Evolutionary conservation across 2,797 vertebrate genomes (phyloP), one percentile per base, ranked within the genome.

Genomic region (Molothrus ater): DNA sequence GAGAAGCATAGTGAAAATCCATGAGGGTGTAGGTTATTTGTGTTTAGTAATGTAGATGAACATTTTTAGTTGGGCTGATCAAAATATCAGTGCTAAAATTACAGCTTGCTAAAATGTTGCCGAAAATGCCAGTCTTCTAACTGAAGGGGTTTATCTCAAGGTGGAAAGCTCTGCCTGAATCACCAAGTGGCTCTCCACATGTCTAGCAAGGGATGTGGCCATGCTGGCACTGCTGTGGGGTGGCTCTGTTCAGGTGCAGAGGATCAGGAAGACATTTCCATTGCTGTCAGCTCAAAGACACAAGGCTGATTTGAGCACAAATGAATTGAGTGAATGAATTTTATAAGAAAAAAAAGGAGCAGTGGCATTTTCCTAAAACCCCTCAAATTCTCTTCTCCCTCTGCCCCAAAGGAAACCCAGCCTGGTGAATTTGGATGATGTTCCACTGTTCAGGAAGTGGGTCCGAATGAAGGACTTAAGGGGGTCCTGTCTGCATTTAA

Each of bases 21-120:
- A 7, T 3, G 25, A n/a, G 31, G 12, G 4, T 61, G 42, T 40
- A n/a, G 2, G 5, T 72, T 72, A 10, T 11, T 31, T 1, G 0
- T 53, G 34, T 65, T 54, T 63, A 65, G 14, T 45, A 29, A 19
- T 1, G 13, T 22, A 34, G 25, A 32, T 48, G 6, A 28, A 38
- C 29, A 11, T 25, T 29, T 75, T 24, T 8, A 34, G 22, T 79
- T 83, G 57, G 47, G 12, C 56, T 69, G 42, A 28, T 79, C 54
- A 45, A 64, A 80, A 43, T 60, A 57, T 0, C 5, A 7, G 8
- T 82, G 57, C 80, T 56, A 42, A 47, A 40, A 76, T 88, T 85
- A 66, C 43, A 73, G 4, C 10, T 45, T 59, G 50, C n/a, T 65
- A 6, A 61, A 70, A 56, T 43, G 36, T 29, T 76, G 28, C 32